Percentiles rank a stretch among this genome's conserved stretches.
These are phyloP conservation scores for Camelus bactrianus DNA, from an alignment of 2,113 vertebrate species.

Conservation along the genomic window DNA sequence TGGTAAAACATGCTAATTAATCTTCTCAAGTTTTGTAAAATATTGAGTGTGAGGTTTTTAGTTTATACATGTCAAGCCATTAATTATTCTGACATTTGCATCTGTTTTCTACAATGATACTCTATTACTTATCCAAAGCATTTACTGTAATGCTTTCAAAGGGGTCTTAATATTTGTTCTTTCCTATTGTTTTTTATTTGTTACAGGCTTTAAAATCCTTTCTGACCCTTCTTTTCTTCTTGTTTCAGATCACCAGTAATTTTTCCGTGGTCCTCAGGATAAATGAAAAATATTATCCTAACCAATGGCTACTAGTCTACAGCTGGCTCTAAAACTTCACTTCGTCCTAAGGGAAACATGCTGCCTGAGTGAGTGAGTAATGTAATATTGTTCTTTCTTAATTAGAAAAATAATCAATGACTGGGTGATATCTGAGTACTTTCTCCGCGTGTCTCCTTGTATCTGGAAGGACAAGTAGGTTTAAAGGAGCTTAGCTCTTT, in stretches of 20 bases:
- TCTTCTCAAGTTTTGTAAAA: slow-evolving; percentile 2
- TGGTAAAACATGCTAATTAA: neutral
- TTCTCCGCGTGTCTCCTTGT: neutral
- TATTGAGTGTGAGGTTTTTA: neutral
- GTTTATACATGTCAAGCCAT: slow-evolving; percentile 8
- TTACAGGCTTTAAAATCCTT: neutral
- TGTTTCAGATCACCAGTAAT: neutral
- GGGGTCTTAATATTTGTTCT: neutral
- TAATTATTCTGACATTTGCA: neutral
- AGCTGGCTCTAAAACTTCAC: slow-evolving; percentile 11
- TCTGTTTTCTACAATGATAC: neutral
- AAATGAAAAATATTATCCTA: slow-evolving; percentile 28
- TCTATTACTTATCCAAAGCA: neutral
- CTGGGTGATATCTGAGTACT: neutral
- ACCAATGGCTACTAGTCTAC: neutral
- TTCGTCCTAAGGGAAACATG: slow-evolving; percentile 3
- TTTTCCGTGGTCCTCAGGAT: neutral
- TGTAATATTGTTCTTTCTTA: slow-evolving; percentile 15
- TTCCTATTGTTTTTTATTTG: neutral
- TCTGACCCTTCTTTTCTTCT: neutral
- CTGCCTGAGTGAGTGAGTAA: neutral
- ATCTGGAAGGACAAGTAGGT: neutral
- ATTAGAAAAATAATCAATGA: slow-evolving; percentile 44
- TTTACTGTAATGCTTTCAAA: neutral
- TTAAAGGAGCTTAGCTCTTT: neutral